Evolutionary conservation across 1,140 invertebrate genomes (phyloP), one percentile per base, ranked within the genome.

Genomic region (Spodoptera frugiperda): DNA sequence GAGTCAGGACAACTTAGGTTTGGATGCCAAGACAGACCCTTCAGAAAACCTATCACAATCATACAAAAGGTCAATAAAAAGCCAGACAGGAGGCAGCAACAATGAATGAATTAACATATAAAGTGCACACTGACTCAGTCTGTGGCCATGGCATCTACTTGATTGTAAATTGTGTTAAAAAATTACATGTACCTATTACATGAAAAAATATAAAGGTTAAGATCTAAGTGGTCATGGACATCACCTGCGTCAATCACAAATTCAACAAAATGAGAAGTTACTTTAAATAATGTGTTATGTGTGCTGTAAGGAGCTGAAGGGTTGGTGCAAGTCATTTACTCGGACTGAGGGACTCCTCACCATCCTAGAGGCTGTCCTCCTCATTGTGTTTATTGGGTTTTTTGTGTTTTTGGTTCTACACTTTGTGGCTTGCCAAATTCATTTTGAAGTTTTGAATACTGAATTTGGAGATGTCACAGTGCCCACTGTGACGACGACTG

Each of bases 1-100:
- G 97, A 98, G 90, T 98, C 98, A 3, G 98, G 98, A 0, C 98
- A 99, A 85, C 92, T 98, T 15, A 94, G 98, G 78, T 99, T 98
- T 95, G 98, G 98, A 8, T 96, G 98, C 25, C 95, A 95, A 84
- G 96, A 97, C 63, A 94, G 97, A 85, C 97, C 97, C 0, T 98
- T 96, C 78, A 96, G 94, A 81, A 96, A 95, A 90, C 96, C 96
- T 2, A 95, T 96, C 54, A 65, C 82, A 33, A 55, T 87, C 49
- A 12, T 9, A 19, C 46, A 77, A 70, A 81, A 79, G 46, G 61
- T 19, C 53, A 68, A 82, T 9, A 33, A 39, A 8, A 54, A 63
- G n/a, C 21, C 17, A 11, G n/a, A 25, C 48, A 73, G 46, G 54
- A 48, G 63, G 30, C 57, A 76, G 55, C 48, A 46, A 25, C 25